Base-by-base conservation (phyloP, 2,113 vertebrate genomes). In the Eclectus roratus region DNA sequence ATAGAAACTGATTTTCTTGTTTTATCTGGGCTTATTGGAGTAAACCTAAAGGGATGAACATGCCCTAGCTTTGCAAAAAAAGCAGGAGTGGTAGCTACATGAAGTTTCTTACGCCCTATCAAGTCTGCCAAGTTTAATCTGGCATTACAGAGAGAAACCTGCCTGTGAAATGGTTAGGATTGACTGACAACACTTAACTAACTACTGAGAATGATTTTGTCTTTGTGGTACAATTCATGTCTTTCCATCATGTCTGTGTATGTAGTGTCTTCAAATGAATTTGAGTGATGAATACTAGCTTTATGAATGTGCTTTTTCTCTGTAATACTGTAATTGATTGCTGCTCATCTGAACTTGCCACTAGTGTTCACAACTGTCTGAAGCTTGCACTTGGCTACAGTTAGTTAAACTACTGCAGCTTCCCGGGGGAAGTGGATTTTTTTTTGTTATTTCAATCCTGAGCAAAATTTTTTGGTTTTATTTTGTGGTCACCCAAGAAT, bases 91-190 rank as follows among this genome's bases (percentile, higher is more conserved):
- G 91, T 93, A 97, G 82, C 72, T 97, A 96, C 93, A 94, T 39
- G 60, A 89, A 92, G 91, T 90, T 93, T 92, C 83, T 97, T 93
- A 96, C 6, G 89, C 95, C 82, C 90, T 87, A 82, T 97, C 97
- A 97, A 93, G 96, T 72, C 97, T 97, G 97, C 97, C 97, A 97
- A 87, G 91, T 96, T 95, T 80, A 95, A 97, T 97, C 85, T 96
- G 87, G 92, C 91, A 77, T 94, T 97, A 96, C 95, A 97, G 92
- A 88, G 88, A 82, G 90, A 93, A 84, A 95, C 73, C 77, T 94
- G 87, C 85, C 91, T 96, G 91, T 88, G 82, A 94, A 96, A 96
- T 94, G 80, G 95, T 89, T 96, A 33, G 97, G 78, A 93, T 85
- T 97, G 97, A 97, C 93, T 97, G 97, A 97, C 97, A 96, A 91